Base-by-base conservation (phyloP, 2,797 vertebrate genomes). In the Xiphorhynchus erythropygius region DNA sequence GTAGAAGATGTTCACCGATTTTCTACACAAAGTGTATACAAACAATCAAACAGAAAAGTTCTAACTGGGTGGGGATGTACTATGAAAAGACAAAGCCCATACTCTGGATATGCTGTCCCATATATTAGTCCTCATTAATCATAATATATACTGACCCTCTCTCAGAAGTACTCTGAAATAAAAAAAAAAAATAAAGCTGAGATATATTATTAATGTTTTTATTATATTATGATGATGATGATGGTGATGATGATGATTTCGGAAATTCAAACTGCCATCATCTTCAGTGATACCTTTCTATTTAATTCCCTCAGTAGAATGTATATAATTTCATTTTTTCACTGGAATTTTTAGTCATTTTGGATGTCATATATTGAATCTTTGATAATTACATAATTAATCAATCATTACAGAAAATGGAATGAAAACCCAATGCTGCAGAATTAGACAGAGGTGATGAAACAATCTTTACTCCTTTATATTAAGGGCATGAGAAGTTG, bases 41-140 rank as follows among this genome's bases (percentile, higher is more conserved):
- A 87, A 44, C 2, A 57, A 19, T 2, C 0, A 0, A 10, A 23
- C 4, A 28, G 16, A 30, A 53, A 5, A 8, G 27, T 22, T 35
- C 15, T 39, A 13, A 6, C 9, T 37, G 18, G 11, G 3, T 28
- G 69, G 11, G 23, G 8, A 5, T 53, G 30, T 30, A 15, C 5
- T 17, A 24, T 7, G 60, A n/a, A 64, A 50, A 47, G 24, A 11
- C 5, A 6, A 4, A 69, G 2, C 8, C 27, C 10, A 9, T 18
- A 25, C 4, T 18, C 15, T 4, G 5, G 12, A 47, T 41, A 17
- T 39, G 7, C 3, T 9, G 46, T 28, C 11, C 13, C 19, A 57
- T 46, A 28, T 6, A 5, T 80, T 55, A 35, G 4, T 39, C 17
- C 17, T 85, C 23, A 18, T 69, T 50, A 23, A 10, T 41, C 28